Base-by-base conservation (phyloP, 1,140 invertebrate species). In the Batillaria attramentaria region DNA sequence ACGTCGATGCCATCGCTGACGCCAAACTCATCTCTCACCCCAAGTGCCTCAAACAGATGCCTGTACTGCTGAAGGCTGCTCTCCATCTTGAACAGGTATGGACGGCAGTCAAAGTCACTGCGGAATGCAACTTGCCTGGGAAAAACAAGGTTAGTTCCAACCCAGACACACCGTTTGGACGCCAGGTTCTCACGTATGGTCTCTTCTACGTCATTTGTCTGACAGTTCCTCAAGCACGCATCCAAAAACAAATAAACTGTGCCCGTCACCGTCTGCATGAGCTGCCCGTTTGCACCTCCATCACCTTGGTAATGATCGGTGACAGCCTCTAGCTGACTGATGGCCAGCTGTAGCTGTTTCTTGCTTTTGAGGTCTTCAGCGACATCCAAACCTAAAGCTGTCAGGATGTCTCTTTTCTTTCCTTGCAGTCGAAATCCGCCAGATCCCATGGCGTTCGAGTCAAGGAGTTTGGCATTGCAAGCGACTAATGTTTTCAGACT, bases 71-170 rank as follows among this genome's bases (percentile, higher is more conserved):
- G 5, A 5, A 72, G 24, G 16, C 46, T 37, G 33, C 39, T 50
- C 35, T 35, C 20, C 5, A 86, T 69, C 35, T 72, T 54, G 66
- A 79, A 87, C 24, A 86, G 62, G 42, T 80, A 75, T 28, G 86
- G 86, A 35, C 46, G 33, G 28, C 84, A 84, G 69, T 80, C 77
- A 31, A 41, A 42, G 6, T 62, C 50, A 20, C 81, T 42, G 2
- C 72, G n/a, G 41, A 79, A 77, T 0, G 83, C 81, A 18, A 86
- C 79, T 31, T 79, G 35, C 3, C 65, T 37, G 31, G 84, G 57
- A n/a, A 28, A 6, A 10, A 83, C 80, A 62, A 87, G 54, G 16
- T 20, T 13, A 3, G 42, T 80, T 18, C 68, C 79, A 35, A 72
- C 72, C 16, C 79, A 46, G 20, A 84, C 43, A 62, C 79, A 24